phyloP scores from a whole-genome alignment of 2,113 vertebrate genomes.

The Oryzias melastigma region DNA sequence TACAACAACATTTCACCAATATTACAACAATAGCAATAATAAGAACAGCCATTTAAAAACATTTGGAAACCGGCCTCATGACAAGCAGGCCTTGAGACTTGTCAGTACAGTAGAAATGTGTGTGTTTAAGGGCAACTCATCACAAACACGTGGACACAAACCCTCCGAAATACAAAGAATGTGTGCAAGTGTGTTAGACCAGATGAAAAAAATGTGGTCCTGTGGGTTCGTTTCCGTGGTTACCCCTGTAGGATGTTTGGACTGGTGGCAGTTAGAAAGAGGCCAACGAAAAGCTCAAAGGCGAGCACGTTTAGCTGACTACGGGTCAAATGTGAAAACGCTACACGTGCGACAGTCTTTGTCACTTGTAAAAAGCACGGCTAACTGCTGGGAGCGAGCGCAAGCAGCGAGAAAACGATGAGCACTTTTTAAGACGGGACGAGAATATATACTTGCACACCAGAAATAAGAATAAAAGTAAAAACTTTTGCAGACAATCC shows the following conservation, averaged over 20 bases:
- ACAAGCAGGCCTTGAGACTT: slow-evolving; percentile 54
- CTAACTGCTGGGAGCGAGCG: slow-evolving; percentile 20
- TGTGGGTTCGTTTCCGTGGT: slow-evolving; percentile 58
- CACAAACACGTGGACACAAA: slow-evolving; percentile 38
- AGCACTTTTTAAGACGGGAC: slow-evolving; percentile 23
- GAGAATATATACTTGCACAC: slow-evolving; percentile 55
- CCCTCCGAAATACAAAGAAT: slow-evolving; percentile 13
- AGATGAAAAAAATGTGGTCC: slow-evolving; percentile 54
- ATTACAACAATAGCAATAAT: slow-evolving; percentile 75
- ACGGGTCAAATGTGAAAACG: neutral
- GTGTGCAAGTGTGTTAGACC: slow-evolving; percentile 11
- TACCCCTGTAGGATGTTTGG: slow-evolving; percentile 41
- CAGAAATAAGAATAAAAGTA: slow-evolving; percentile 38
- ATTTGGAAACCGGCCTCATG: slow-evolving; percentile 60
- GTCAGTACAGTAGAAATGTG: slow-evolving; percentile 50
- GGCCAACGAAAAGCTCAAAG: neutral
- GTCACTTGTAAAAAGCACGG: slow-evolving; percentile 20
- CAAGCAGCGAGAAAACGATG: slow-evolving; percentile 15
- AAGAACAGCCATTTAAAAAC: slow-evolving; percentile 79
- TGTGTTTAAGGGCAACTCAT: slow-evolving; percentile 60
- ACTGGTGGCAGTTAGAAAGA: slow-evolving; percentile 32
- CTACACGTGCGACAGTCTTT: slow-evolving; percentile 13
- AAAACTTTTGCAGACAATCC: slow-evolving; percentile 33
- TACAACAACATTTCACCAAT: slow-evolving; percentile 63
- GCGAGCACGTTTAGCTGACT: neutral